phyloP scores from a whole-genome alignment of 2,888 invertebrate species.

The Tricholauxania praeusta region DNA sequence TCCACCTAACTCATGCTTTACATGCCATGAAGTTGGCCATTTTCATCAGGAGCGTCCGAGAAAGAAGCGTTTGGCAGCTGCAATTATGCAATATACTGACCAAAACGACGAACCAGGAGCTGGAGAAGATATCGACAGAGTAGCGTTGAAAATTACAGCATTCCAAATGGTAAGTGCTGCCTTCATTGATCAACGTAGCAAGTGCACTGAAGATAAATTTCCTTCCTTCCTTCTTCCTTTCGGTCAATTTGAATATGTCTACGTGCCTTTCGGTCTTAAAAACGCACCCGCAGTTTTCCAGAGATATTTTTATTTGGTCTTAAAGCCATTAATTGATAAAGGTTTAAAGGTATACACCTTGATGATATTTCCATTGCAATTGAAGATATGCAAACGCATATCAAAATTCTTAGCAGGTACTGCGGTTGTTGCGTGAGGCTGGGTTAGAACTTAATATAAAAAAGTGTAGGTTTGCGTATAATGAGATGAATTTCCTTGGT shows the following conservation, averaged over 20 bases:
- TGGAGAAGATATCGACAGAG: too few species aligned
- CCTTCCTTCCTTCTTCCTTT: conserved; percentile 34
- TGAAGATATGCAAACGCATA: too few species aligned
- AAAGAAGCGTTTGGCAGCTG: conserved; percentile 23
- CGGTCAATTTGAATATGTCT: conserved; percentile 40
- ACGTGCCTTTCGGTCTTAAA: conserved; percentile 43
- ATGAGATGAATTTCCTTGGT: too few species aligned
- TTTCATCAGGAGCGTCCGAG: conserved; percentile 31
- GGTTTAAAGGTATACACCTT: conserved; percentile 35
- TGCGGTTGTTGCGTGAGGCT: too few species aligned
- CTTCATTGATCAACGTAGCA: conserved; percentile 1
- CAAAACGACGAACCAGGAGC: not conserved
- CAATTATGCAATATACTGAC: not conserved
- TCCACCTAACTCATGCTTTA: conserved; percentile 34
- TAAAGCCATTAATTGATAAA: conserved; percentile 34
- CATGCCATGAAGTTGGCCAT: conserved; percentile 31
- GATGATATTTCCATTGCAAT: too few species aligned
- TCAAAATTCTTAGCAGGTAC: too few species aligned
- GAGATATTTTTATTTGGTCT: conserved; percentile 31
- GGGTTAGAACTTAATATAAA: too few species aligned
- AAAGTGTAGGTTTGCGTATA: too few species aligned
- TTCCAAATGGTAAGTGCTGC: conserved; percentile 30
- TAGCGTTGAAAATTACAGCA: not conserved
- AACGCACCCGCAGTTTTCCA: conserved; percentile 41
- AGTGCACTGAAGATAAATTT: conserved; percentile 12